phyloP scores from a whole-genome alignment of 1,140 invertebrate genomes.

The Agraylea sexmaculata region DNA sequence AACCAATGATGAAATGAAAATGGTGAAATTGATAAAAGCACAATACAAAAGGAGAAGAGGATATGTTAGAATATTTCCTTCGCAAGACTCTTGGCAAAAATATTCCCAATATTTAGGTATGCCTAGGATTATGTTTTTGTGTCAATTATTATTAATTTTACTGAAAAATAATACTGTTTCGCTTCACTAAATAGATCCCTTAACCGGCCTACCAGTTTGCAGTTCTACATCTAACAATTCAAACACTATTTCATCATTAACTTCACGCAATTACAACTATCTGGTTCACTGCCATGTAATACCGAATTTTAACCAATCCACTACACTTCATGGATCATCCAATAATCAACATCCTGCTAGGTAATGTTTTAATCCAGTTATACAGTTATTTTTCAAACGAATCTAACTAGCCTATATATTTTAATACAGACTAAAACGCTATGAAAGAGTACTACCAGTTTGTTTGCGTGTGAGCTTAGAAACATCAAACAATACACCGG shows the following conservation, averaged over 20 bases:
- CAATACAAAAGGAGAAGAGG: conserved; percentile 78
- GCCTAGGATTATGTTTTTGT: conserved; percentile 5
- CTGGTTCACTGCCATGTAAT: conserved; percentile 67
- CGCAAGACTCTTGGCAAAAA: conserved; percentile 72
- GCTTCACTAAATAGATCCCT: conserved; percentile 49
- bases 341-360: conserved; percentile 37
- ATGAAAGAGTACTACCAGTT: conserved; percentile 21
- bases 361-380: conserved; percentile 19
- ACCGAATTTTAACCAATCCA: conserved; percentile 47
- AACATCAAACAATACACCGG: conserved; percentile 1
- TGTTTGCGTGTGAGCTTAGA: conserved; percentile 17
- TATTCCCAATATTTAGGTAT: conserved; percentile 61
- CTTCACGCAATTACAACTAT: conserved; percentile 67
- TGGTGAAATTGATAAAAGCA: conserved; percentile 63
- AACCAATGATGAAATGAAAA: conserved; percentile 66
- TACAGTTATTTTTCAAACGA: background rate
- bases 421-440: conserved; percentile 28
- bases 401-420: background rate
- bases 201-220: conserved; percentile 56
- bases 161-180: conserved; percentile 4
- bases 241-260: conserved; percentile 42
- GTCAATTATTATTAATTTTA: background rate
- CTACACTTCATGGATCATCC: conserved; percentile 33
- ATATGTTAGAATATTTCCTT: conserved; percentile 87
- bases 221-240: conserved; percentile 46